Percentiles rank a stretch among this genome's conserved stretches.
phyloP scores from a whole-genome alignment of 2,888 invertebrate species.

The Euclidia mi region DNA sequence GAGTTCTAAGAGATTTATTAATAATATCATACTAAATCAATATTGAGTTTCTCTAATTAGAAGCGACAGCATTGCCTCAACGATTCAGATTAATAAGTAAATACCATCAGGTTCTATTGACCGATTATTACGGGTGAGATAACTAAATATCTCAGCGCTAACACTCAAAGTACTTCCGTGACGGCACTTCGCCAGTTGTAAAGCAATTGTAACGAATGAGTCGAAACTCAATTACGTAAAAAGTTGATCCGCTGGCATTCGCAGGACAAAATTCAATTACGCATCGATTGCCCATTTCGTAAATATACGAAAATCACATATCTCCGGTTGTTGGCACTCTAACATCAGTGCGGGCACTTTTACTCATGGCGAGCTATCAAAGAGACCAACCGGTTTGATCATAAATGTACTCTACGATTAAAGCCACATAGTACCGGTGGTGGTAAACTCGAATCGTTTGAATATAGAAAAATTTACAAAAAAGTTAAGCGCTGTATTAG shows the following conservation, averaged over 20 bases:
- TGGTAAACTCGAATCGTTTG: no score
- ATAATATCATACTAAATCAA: no score
- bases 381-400: conserved; percentile 30
- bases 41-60: not conserved
- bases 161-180: conserved; percentile 26
- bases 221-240: conserved; percentile 26
- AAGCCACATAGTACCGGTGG: conserved; percentile 21
- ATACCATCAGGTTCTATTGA: conserved; percentile 12
- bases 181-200: conserved; percentile 21
- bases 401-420: conserved; percentile 23
- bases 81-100: not conserved
- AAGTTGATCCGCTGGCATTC: conserved; percentile 16
- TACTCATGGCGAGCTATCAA: conserved; percentile 25
- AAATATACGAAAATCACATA: conserved; percentile 36
- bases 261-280: conserved; percentile 20
- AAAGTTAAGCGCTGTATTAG: no score
- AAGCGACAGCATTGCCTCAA: conserved; percentile 1
- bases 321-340: conserved; percentile 15
- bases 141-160: conserved; percentile 32
- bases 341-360: conserved; percentile 23
- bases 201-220: conserved; percentile 25
- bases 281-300: conserved; percentile 37
- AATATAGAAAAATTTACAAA: no score
- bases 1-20: no score
- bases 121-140: conserved; percentile 9